These are phyloP conservation scores for Prunella fulvescens DNA, from an alignment of 2,113 vertebrate genomes.

Conservation along the genomic window DNA sequence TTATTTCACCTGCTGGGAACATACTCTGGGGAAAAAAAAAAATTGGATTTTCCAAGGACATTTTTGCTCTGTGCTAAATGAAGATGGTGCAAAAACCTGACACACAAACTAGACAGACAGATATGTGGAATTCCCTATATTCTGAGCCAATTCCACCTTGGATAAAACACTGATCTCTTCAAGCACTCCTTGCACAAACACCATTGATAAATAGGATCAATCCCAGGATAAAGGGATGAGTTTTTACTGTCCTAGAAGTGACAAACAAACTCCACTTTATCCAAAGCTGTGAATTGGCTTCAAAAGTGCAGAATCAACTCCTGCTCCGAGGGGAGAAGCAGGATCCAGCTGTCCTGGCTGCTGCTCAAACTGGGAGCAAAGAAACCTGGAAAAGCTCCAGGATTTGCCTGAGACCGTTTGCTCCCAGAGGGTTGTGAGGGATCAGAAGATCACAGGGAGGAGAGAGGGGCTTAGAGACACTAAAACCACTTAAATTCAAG, in stretches of 20 bases:
- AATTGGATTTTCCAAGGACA: neutral
- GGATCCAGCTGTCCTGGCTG: conserved; percentile 22
- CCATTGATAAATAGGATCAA: neutral
- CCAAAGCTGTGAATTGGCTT: neutral
- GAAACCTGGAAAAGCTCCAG: neutral
- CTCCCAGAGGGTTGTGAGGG: neutral
- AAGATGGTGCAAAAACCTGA: neutral
- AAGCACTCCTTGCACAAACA: neutral
- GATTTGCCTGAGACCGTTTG: neutral
- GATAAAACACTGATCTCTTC: neutral
- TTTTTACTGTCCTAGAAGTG: neutral
- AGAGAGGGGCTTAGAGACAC: neutral
- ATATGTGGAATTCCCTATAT: neutral
- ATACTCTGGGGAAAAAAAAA: no score
- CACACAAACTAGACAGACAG: neutral
- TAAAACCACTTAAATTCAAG: neutral
- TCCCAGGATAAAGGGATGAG: neutral
- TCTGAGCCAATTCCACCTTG: neutral
- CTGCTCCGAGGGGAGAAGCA: neutral
- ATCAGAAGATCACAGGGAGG: neutral
- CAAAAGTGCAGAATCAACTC: neutral
- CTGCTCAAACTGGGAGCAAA: neutral
- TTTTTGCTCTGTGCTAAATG: neutral
- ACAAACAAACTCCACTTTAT: neutral
- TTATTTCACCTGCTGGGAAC: neutral